A percentile compares a stretch with the other conserved stretches of the same genome.
These are phyloP conservation scores for Diceros bicornis DNA, from an alignment of 2,797 vertebrate species.

Conservation along the genomic window DNA sequence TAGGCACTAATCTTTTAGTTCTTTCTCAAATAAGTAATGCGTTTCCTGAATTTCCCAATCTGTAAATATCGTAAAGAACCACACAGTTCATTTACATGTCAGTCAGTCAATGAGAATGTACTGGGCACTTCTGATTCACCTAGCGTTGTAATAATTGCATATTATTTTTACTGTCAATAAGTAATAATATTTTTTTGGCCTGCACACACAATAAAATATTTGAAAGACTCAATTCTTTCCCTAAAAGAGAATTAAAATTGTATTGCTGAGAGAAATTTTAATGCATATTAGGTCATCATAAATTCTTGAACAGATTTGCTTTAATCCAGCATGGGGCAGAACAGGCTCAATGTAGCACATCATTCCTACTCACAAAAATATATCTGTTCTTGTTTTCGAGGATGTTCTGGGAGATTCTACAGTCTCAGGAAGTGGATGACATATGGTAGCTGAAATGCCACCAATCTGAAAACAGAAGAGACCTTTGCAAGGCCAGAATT, in stretches of 20 bases:
- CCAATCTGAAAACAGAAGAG: conserved; percentile 40
- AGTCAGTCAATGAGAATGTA: background rate
- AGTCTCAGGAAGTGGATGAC: conserved; percentile 32
- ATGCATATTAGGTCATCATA: background rate
- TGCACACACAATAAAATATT: conserved; percentile 10
- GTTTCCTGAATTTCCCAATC: background rate
- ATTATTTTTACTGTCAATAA: conserved; percentile 15
- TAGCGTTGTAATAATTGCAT: background rate
- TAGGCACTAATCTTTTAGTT: background rate
- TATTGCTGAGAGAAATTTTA: background rate
- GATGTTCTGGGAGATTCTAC: background rate
- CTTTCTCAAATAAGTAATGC: background rate
- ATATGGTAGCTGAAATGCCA: conserved; percentile 46
- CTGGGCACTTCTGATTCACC: background rate
- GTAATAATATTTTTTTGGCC: background rate
- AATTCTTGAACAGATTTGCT: conserved; percentile 12
- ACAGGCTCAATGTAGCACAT: background rate
- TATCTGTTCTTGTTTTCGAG: conserved; percentile 35
- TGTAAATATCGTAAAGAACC: conserved; percentile 20
- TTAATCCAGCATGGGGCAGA: conserved; percentile 3
- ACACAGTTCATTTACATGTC: background rate
- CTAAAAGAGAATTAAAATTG: background rate
- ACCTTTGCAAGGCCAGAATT: conserved; percentile 20
- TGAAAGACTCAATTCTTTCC: background rate
- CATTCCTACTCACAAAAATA: background rate